Conservation (phyloP, 2,888 invertebrate genomes). For the Sinodicranocentrus sp. region DNA sequence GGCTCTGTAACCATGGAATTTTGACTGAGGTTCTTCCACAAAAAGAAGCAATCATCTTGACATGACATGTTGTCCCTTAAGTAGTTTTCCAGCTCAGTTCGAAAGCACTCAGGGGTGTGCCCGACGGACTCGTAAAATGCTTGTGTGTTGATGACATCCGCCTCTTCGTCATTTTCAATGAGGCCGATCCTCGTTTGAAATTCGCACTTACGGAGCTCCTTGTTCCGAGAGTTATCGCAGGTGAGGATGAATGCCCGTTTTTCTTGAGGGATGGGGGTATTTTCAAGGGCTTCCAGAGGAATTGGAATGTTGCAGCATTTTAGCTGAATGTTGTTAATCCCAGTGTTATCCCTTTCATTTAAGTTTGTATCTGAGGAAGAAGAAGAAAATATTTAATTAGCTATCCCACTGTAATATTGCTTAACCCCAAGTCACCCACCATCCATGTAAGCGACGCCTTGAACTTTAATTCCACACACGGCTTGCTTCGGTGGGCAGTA, state of each 20-base stretch:
- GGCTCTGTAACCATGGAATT: background rate
- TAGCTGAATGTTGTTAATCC: slow-evolving; percentile 47
- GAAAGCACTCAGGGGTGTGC: slow-evolving; percentile 1
- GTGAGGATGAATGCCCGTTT: slow-evolving; percentile 13
- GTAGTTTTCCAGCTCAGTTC: background rate
- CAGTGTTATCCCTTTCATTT: slow-evolving; percentile 46
- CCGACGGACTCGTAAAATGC: slow-evolving; percentile 66
- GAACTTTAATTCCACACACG: slow-evolving; percentile 61
- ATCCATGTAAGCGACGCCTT: slow-evolving; percentile 31
- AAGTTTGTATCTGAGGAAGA: slow-evolving; percentile 15
- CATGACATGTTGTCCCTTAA: slow-evolving; percentile 1
- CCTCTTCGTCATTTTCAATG: too few species aligned
- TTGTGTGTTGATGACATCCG: too few species aligned
- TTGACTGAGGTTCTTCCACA: background rate
- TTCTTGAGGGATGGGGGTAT: slow-evolving; percentile 50
- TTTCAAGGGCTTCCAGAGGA: slow-evolving; percentile 24
- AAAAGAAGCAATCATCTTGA: background rate
- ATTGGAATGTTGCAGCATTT: slow-evolving; percentile 56
- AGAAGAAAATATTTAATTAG: background rate
- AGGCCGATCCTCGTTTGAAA: slow-evolving; percentile 10
- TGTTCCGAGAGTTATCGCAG: slow-evolving; percentile 44
- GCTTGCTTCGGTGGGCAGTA: slow-evolving; percentile 49
- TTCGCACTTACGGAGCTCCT: slow-evolving; percentile 53
- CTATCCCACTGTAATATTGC: background rate
- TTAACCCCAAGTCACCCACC: slow-evolving; percentile 12